phyloP scores from a whole-genome alignment of 2,797 vertebrate genomes.

The Danio tinwini region DNA sequence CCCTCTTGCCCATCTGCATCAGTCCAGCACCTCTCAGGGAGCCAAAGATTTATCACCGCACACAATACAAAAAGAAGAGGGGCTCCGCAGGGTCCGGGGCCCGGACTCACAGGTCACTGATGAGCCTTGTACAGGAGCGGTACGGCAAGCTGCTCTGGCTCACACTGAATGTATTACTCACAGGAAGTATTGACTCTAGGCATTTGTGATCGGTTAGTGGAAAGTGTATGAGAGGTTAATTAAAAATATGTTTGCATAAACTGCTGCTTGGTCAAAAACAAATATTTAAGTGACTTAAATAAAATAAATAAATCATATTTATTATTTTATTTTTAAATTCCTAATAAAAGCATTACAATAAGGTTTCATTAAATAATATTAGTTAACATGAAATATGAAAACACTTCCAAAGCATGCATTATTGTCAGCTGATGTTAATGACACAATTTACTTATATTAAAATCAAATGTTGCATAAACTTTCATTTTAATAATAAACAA shows the following conservation, averaged over 20 bases:
- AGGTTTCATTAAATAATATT: no score
- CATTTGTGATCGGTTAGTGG: neutral
- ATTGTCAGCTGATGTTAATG: no score
- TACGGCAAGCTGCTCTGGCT: slow-evolving; percentile 27
- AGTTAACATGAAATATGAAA: no score
- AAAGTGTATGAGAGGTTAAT: neutral
- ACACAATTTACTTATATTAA: no score
- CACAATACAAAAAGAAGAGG: slow-evolving; percentile 71
- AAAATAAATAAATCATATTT: neutral
- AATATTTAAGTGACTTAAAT: neutral
- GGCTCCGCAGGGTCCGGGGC: slow-evolving; percentile 64
- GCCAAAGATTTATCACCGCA: slow-evolving; percentile 75
- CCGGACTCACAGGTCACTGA: slow-evolving; percentile 58
- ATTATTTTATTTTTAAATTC: no score
- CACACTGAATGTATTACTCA: slow-evolving; percentile 46
- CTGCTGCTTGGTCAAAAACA: neutral
- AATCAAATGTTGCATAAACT: no score
- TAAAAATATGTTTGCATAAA: neutral
- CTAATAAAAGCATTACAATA: no score
- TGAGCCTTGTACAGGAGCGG: slow-evolving; percentile 43
- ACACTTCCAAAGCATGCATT: no score
- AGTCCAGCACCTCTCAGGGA: slow-evolving; percentile 58
- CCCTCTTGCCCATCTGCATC: slow-evolving; percentile 59
- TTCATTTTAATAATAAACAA: no score
- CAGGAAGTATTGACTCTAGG: slow-evolving; percentile 35